phyloP scores from a whole-genome alignment of 2,797 vertebrate genomes.

The Todus mexicanus region DNA sequence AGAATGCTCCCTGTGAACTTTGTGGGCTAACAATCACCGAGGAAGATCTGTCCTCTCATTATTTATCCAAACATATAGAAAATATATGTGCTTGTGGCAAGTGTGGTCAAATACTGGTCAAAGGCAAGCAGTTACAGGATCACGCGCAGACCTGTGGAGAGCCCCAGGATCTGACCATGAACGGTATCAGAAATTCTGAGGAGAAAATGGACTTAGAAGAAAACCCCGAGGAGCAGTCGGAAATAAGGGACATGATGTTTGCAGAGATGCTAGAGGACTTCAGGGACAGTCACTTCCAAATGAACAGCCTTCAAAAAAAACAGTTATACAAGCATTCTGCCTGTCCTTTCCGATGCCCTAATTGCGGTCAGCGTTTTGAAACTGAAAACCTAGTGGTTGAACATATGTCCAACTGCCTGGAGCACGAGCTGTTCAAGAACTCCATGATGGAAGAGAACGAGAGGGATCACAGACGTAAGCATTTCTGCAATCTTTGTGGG shows the following conservation, averaged over 20 bases:
- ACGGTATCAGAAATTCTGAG: conserved; percentile 82
- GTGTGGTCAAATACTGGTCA: conserved; percentile 94
- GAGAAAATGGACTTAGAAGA: conserved; percentile 86
- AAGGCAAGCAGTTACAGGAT: conserved; percentile 94
- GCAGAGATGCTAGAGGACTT: conserved; percentile 81
- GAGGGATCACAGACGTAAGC: conserved; percentile 92
- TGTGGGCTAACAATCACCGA: conserved; percentile 87
- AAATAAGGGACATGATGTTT: conserved; percentile 81
- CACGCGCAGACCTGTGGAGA: conserved; percentile 94
- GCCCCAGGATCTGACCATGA: conserved; percentile 85
- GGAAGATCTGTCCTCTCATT: conserved; percentile 91
- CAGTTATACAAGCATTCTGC: conserved; percentile 80
- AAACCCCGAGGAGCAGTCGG: conserved; percentile 74
- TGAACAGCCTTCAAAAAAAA: conserved; percentile 74
- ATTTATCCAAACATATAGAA: conserved; percentile 94
- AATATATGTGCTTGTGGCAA: conserved; percentile 97
- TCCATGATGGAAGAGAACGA: conserved; percentile 85
- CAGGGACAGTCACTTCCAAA: conserved; percentile 74
- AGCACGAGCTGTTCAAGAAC: conserved; percentile 88
- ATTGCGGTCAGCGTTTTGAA: conserved; percentile 90
- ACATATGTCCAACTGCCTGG: conserved; percentile 89
- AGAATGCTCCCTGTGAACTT: conserved; percentile 85
- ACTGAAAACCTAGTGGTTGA: conserved; percentile 89
- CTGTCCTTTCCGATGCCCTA: conserved; percentile 88
- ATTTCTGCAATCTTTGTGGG: conserved; percentile 96